Percentiles rank a stretch among this genome's conserved stretches.
Conservation (phyloP, 2,113 vertebrate genomes). For the Jaculus jaculus region DNA sequence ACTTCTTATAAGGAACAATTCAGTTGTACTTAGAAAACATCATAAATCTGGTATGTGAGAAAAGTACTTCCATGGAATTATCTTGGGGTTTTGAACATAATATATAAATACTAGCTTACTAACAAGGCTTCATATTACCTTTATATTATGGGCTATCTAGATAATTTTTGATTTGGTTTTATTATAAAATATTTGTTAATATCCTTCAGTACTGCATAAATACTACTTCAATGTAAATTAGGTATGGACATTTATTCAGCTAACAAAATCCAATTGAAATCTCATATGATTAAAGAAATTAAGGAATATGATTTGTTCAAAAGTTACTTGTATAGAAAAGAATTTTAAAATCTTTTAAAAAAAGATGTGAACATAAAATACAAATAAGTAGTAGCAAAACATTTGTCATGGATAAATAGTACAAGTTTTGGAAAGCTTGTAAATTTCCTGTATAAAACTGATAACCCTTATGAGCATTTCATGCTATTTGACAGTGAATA, state of each 20-base stretch:
- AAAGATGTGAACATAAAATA: neutral
- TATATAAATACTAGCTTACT: constrained; percentile 21
- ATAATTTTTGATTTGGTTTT: constrained; percentile 23
- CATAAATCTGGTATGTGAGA: constrained; percentile 30
- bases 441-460: constrained; percentile 68
- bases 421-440: constrained; percentile 60
- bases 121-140: constrained; percentile 13
- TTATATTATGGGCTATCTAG: neutral
- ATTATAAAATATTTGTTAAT: constrained; percentile 44
- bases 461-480: constrained; percentile 69
- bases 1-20: constrained; percentile 37
- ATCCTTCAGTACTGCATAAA: neutral
- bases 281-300: constrained; percentile 34
- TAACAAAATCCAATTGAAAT: constrained; percentile 28
- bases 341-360: constrained; percentile 38
- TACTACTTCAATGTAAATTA: neutral
- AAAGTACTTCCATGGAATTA: neutral
- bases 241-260: neutral
- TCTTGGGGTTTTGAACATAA: constrained; percentile 21
- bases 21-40: neutral
- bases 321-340: constrained; percentile 27
- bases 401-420: constrained; percentile 68
- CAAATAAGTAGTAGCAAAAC: constrained; percentile 56
- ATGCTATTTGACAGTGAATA: constrained; percentile 70
- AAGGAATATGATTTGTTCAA: constrained; percentile 1